Conservation (phyloP, 2,797 vertebrate species). For the Bradypodion ventrale region DNA sequence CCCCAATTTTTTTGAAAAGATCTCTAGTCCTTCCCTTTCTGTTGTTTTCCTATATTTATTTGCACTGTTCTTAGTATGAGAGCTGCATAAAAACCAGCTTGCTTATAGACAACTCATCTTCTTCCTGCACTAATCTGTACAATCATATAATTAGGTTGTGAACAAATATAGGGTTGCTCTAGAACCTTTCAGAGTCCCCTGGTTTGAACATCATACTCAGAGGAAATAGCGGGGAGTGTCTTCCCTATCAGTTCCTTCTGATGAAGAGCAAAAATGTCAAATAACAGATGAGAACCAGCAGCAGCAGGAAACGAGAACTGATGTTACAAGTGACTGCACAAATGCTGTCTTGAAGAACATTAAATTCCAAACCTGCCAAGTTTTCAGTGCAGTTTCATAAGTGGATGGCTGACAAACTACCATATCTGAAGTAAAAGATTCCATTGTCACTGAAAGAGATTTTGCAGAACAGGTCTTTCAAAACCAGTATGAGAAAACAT, state of each 20-base stretch:
- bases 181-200: background rate
- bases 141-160: background rate
- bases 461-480: background rate
- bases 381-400: background rate
- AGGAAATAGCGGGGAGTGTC: background rate
- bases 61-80: background rate
- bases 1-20: too few relatives aligned
- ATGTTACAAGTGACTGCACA: background rate
- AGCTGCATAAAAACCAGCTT: background rate
- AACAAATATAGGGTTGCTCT: background rate
- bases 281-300: background rate
- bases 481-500: background rate
- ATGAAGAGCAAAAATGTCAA: background rate
- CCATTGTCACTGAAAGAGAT: background rate
- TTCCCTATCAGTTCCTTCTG: background rate
- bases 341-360: background rate
- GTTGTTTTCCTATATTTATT: too few relatives aligned
- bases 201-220: too few relatives aligned
- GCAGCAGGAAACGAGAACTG: background rate
- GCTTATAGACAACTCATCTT: background rate
- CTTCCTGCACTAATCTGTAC: background rate
- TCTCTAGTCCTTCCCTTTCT: too few relatives aligned
- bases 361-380: background rate
- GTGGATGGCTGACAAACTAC: background rate
- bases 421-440: background rate